A percentile compares a stretch with the other conserved stretches of the same genome.
phyloP scores from a whole-genome alignment of 2,888 invertebrate species.

The Syrphus vitripennis region DNA sequence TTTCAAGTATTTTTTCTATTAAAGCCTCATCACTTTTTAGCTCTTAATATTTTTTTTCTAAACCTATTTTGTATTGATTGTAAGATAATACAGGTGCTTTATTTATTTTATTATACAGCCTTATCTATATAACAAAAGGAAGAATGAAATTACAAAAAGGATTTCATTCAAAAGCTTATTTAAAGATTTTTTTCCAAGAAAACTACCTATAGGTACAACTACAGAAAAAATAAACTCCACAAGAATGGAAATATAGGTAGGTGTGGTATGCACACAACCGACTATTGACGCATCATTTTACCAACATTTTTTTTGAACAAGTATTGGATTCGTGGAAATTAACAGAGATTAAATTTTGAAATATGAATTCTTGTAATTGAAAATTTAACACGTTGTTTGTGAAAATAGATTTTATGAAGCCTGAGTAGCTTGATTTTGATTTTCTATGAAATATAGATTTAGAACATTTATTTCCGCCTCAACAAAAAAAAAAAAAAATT shows the following conservation, averaged over 20 bases:
- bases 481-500: no score
- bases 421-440: no score
- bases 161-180: conserved; percentile 1
- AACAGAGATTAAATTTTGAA: no score
- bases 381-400: no score
- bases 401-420: no score
- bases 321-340: neutral
- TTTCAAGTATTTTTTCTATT: neutral
- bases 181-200: no score
- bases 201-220: neutral
- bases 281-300: conserved; percentile 42
- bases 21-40: neutral
- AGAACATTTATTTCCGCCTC: no score
- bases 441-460: no score
- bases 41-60: neutral
- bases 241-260: neutral
- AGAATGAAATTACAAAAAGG: neutral
- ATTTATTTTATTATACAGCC: neutral
- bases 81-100: neutral
- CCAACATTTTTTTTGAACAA: neutral
- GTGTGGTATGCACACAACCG: neutral
- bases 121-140: neutral
- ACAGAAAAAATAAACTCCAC: neutral
- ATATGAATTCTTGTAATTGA: no score
- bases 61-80: neutral